phyloP scores from a whole-genome alignment of 2,113 vertebrate genomes.

The Serinus canaria region DNA sequence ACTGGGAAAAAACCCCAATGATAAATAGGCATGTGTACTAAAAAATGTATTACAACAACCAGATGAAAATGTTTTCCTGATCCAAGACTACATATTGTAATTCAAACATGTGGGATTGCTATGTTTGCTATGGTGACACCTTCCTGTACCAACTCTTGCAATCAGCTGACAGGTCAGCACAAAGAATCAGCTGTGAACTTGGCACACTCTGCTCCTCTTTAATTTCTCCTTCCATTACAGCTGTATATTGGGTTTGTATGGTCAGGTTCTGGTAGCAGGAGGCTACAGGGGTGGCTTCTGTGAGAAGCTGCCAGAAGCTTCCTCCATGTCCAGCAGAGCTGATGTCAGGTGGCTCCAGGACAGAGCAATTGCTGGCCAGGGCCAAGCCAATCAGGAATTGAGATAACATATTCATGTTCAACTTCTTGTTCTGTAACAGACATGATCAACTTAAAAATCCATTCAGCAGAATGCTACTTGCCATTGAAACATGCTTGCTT shows the following conservation, averaged over 20 bases:
- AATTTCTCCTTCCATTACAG: not conserved
- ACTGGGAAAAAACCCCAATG: not conserved
- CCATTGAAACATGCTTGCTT: not conserved
- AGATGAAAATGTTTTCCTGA: not conserved
- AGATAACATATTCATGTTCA: not conserved
- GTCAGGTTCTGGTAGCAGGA: not conserved
- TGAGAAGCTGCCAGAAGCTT: not conserved
- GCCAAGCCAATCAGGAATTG: not conserved
- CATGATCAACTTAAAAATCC: not conserved
- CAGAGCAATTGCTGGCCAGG: not conserved
- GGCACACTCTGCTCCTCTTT: not conserved
- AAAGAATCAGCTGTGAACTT: not conserved
- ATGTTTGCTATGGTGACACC: not conserved
- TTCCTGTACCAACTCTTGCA: not conserved
- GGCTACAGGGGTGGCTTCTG: not conserved
- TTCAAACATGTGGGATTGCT: not conserved
- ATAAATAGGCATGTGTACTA: not conserved
- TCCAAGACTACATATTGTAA: not conserved
- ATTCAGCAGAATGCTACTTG: not conserved
- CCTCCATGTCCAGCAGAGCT: not conserved
- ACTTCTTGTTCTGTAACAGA: not conserved
- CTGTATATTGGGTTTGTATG: not conserved
- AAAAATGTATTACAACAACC: not conserved
- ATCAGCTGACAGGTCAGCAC: not conserved
- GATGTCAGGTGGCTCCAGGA: rapidly evolving